These are phyloP conservation scores for Telmatochromis sp. DNA, from an alignment of 2,113 vertebrate species.

Conservation along the genomic window DNA sequence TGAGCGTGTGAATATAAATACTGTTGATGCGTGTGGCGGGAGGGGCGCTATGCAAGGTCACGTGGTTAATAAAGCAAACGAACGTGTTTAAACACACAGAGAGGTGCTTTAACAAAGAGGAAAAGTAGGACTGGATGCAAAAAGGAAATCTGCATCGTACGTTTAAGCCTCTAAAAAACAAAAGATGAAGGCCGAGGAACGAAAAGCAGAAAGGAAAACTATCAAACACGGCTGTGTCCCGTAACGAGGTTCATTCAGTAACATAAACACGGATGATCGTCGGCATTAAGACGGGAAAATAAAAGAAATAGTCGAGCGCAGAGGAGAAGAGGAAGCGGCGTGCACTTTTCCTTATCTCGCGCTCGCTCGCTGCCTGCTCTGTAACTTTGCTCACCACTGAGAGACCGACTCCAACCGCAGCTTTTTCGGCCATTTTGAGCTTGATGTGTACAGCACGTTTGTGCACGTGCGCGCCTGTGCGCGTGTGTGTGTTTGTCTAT, in stretches of 20 bases:
- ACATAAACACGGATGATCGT: neutral
- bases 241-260: neutral
- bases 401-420: neutral
- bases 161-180: neutral
- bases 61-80: neutral
- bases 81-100: too few relatives aligned
- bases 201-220: neutral
- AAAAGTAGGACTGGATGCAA: neutral
- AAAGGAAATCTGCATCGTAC: neutral
- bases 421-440: conserved; percentile 63
- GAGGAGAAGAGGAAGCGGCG: neutral
- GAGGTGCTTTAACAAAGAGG: neutral
- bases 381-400: conserved; percentile 27
- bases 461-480: neutral
- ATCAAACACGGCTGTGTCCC: neutral
- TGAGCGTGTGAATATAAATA: neutral
- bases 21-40: neutral
- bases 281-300: neutral
- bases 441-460: conserved; percentile 4
- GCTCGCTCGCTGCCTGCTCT: neutral
- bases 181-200: neutral
- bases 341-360: neutral
- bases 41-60: neutral
- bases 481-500: neutral
- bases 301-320: rapidly evolving